Evolutionary conservation across 2,113 vertebrate species (phyloP), one percentile per base, ranked within the genome.

Genomic region (Phrynosoma platyrhinos): DNA sequence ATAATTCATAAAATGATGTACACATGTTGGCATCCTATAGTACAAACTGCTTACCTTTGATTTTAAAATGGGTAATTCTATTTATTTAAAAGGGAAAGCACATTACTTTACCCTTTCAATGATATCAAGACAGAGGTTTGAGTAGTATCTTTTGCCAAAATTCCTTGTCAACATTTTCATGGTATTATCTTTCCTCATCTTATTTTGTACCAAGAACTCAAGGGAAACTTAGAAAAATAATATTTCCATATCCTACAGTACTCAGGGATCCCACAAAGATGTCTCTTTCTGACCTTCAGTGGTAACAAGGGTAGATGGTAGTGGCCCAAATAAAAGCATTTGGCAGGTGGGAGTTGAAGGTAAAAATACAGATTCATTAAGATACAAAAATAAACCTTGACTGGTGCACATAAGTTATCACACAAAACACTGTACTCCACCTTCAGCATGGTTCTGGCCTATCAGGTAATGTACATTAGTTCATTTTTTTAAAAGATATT

Each of bases 21-120:
- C 27, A 42, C 30, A 55, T 32, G n/a, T 32, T 42, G 78, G 52
- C 52, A 72, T n/a, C 72, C 25, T 71, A 47, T 47, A 79, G 77
- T 80, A 62, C 52, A 62, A 32, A 84, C 20, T 74, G 52, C 66
- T 79, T 79, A 72, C 36, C 21, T 84, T 71, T 84, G 47, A 23
- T 79, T 79, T 84, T 84, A 72, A 74, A 84, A 80, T 42, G 3
- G 10, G 7, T 76, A 81, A 68, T 88, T 81, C 3, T 83, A 83
- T 25, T 53, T 8, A 18, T 90, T 90, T 79, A 21, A 3, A 1
- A 27, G 27, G 47, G 14, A 32, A 58, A 72, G 4, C 75, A 72
- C 25, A 64, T 79, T 79, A 79, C 55, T 32, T 72, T 84, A 79
- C 76, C 47, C 76, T 84, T 74, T 79, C 82, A 72, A 71, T 72